Evolutionary conservation across 2,888 invertebrate species (phyloP), one percentile per base, ranked within the genome.

Genomic region (Dendrolimus pini): DNA sequence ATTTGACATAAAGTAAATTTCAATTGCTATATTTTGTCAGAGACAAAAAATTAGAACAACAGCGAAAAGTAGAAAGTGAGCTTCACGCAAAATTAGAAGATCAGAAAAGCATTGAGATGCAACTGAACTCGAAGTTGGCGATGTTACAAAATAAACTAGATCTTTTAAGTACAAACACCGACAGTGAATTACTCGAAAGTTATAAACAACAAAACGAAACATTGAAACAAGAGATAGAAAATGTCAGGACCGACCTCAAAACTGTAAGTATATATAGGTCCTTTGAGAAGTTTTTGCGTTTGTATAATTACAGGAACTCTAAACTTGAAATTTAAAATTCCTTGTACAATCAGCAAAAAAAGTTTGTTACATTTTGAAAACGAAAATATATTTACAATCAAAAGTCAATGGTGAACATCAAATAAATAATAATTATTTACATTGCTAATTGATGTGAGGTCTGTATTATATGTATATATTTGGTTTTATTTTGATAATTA

Each of bases 31-130:
- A 30, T 30, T n/a, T n/a, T 70, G 65, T 54, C 61, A 90, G 89
- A 12, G 89, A 89, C 57, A 89, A 86, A 62, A 85, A 81, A 63
- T 60, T 89, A 53, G 89, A 90, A 61, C 80, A 79, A 1, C 82
- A 87, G 61, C 80, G 89, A 7, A 89, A 88, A 61, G 82, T 78
- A 65, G 90, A 89, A 60, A 73, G 83, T 0, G 89, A 90, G 18
- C 67, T 86, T 7, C 72, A 83, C 41, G 62, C 78, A 0, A 83
- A 82, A 61, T 54, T 90, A 9, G 90, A 90, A 55, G 89, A 87
- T 57, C 83, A 85, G 18, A 84, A 82, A 68, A 87, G 83, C 8
- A 63, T 83, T 54, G 89, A 89, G 61, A 76, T 85, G 79, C 88
- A 90, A 59, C 71, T 89, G 1, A 85, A 77, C 54, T 87, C 89